phyloP scores from a whole-genome alignment of 2,797 vertebrate genomes.

The Chelonia mydas region DNA sequence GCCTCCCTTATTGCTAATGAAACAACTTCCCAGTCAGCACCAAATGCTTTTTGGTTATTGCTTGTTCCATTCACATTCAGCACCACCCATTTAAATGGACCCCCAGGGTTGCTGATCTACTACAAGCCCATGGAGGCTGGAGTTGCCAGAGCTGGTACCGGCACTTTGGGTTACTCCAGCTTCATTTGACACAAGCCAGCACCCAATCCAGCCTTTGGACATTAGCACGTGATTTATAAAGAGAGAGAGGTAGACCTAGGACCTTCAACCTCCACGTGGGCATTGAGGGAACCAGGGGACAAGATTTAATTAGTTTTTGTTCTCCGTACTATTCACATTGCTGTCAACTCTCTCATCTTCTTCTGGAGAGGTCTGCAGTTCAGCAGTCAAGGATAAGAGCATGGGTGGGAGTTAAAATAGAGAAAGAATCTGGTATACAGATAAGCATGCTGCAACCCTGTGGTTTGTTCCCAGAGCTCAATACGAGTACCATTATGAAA shows the following conservation, averaged over 20 bases:
- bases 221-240: not conserved
- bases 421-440: not conserved
- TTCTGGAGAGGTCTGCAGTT: not conserved
- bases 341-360: not conserved
- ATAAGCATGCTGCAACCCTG: not conserved
- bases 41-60: not conserved
- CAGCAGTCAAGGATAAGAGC: not conserved
- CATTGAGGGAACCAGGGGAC: not conserved
- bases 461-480: not conserved
- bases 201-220: constrained; percentile 27
- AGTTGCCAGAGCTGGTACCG: not conserved
- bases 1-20: not conserved
- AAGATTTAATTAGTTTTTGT: not conserved
- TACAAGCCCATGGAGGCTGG: not conserved
- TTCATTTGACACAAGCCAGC: constrained; percentile 32
- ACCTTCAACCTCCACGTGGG: not conserved
- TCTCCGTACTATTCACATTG: not conserved
- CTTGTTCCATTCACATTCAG: not conserved
- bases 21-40: not conserved
- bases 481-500: not conserved
- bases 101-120: not conserved
- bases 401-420: not conserved
- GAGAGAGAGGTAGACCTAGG: not conserved
- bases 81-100: not conserved
- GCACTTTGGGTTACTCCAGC: not conserved